Percentiles rank a stretch among this genome's conserved stretches.
Evolutionary conservation across 2,888 invertebrate genomes (phyloP).

Genomic region (Calameuta filiformis): DNA sequence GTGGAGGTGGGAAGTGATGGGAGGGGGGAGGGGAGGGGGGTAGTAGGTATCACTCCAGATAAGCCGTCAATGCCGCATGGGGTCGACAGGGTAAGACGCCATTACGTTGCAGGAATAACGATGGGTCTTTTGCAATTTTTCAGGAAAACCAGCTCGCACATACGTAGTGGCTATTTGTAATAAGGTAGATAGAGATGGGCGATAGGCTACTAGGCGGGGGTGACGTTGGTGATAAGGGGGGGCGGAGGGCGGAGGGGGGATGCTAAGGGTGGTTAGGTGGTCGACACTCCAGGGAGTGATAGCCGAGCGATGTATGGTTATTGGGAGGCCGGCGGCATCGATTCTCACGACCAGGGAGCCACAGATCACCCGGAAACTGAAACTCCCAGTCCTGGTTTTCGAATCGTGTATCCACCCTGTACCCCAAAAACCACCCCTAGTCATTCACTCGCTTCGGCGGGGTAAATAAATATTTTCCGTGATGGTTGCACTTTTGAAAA

Average conservation of each 20-base stretch:
- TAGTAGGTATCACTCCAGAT: conserved; percentile 22
- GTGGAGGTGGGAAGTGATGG: conserved; percentile 11
- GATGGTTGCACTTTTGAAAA: no score
- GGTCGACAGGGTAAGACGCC: background rate
- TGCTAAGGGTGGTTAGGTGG: background rate
- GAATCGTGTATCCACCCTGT: no score
- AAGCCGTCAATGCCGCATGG: background rate
- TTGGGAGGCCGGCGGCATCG: conserved; percentile 65
- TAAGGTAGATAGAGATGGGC: conserved; percentile 24
- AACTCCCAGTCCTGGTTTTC: background rate
- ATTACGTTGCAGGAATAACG: background rate
- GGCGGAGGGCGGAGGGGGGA: conserved; percentile 40
- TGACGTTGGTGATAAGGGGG: conserved; percentile 11
- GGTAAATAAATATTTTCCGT: no score
- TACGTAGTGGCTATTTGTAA: conserved; percentile 31
- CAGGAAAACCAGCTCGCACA: conserved; percentile 17
- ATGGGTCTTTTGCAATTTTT: conserved; percentile 8
- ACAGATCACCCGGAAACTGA: conserved; percentile 65
- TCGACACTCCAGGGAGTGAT: conserved; percentile 59
- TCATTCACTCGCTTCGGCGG: no score
- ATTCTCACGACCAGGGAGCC: conserved; percentile 65
- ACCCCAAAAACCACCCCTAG: no score
- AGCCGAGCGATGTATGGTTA: conserved; percentile 64
- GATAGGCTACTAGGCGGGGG: conserved; percentile 1
- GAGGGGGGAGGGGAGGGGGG: background rate